A percentile compares a stretch with the other conserved stretches of the same genome.
Conservation (phyloP, 2,113 vertebrate genomes). For the Dicentrarchus labrax region DNA sequence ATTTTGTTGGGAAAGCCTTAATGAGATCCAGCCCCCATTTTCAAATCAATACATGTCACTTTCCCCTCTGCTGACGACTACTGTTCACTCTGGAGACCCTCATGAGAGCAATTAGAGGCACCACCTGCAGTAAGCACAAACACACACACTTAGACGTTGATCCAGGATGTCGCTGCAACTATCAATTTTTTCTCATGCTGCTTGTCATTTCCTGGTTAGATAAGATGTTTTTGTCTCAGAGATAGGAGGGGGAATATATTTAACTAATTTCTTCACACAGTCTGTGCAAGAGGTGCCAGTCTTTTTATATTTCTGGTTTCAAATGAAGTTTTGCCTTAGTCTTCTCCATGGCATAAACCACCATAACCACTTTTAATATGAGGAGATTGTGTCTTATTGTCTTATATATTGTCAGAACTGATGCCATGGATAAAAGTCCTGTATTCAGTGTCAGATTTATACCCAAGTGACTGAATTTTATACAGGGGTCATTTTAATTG, state of each 20-base stretch:
- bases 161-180: conserved; percentile 9
- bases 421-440: neutral
- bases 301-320: neutral
- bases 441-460: neutral
- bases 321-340: neutral
- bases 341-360: neutral
- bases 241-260: neutral
- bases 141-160: conserved; percentile 1
- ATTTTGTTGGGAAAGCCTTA: conserved; percentile 56
- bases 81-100: conserved; percentile 59
- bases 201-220: conserved; percentile 26
- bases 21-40: conserved; percentile 65
- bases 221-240: conserved; percentile 1
- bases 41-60: conserved; percentile 68
- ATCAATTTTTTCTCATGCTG: conserved; percentile 3
- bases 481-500: too few species aligned
- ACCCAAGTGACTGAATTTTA: neutral
- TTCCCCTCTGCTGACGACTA: conserved; percentile 61
- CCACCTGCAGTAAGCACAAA: conserved; percentile 48
- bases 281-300: neutral
- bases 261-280: neutral
- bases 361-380: neutral
- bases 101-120: conserved; percentile 70
- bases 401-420: neutral
- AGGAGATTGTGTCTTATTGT: neutral